These are phyloP conservation scores for Musca domestica DNA, from an alignment of 1,140 invertebrate genomes.

Conservation along the genomic window DNA sequence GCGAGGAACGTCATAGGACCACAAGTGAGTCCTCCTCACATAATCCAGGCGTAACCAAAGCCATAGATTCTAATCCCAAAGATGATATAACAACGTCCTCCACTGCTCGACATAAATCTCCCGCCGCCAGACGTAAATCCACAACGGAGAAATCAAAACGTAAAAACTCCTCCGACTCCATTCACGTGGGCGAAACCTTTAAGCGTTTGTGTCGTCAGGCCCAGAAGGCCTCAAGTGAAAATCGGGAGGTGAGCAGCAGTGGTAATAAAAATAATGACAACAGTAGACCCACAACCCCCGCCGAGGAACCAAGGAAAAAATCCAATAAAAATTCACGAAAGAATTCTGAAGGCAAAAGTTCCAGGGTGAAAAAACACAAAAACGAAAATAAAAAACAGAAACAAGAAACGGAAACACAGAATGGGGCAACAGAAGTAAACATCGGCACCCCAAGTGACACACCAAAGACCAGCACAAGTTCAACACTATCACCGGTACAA, in stretches of 20 bases:
- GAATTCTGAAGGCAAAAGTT: no score
- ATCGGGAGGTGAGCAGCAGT: no score
- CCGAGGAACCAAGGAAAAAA: neutral
- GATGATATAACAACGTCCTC: no score
- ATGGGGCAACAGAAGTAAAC: neutral
- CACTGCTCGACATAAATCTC: conserved; percentile 19
- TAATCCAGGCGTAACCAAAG: no score
- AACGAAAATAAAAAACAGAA: no score
- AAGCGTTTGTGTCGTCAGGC: no score
- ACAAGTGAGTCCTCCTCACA: no score
- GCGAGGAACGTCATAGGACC: no score
- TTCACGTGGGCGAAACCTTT: neutral
- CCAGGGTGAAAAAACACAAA: no score
- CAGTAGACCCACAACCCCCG: neutral
- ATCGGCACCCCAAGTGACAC: neutral
- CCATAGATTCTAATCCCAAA: no score
- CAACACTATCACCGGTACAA: neutral
- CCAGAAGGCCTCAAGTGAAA: no score
- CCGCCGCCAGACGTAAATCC: conserved; percentile 11
- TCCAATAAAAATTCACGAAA: neutral
- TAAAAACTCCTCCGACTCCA: conserved; percentile 1
- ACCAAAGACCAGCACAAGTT: neutral
- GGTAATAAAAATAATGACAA: neutral
- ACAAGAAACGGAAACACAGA: no score
- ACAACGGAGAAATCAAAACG: conserved; percentile 15